A percentile compares a stretch with the other conserved stretches of the same genome.
Evolutionary conservation across 2,888 invertebrate species (phyloP).

Genomic region (Melanotus villosus): DNA sequence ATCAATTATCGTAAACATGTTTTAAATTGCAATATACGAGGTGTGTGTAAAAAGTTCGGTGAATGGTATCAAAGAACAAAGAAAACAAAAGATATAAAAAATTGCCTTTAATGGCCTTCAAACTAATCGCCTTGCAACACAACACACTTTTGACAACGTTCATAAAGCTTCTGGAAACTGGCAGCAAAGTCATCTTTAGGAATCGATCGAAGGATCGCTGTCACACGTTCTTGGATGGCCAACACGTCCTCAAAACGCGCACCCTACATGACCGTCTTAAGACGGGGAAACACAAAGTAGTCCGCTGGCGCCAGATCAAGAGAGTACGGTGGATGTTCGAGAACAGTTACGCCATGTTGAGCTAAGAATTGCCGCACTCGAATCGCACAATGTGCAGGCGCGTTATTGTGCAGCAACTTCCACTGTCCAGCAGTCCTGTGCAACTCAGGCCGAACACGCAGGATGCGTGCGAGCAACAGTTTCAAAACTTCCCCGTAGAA

Average conservation of each 20-base stretch:
- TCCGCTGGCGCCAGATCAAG: not conserved
- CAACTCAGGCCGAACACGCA: no score
- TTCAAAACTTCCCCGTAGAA: no score
- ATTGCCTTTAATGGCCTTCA: not conserved
- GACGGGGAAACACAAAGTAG: not conserved
- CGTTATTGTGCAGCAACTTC: not conserved
- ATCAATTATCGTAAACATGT: no score
- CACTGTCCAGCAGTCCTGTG: not conserved
- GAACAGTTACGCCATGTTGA: not conserved
- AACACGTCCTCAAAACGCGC: slow-evolving; percentile 1
- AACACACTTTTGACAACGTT: slow-evolving; percentile 2
- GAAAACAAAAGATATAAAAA: not conserved
- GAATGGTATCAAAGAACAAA: no score
- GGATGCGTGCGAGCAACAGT: no score
- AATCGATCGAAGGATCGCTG: not conserved
- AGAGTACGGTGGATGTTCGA: not conserved
- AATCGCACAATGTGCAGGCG: slow-evolving; percentile 5
- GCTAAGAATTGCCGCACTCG: slow-evolving; percentile 5
- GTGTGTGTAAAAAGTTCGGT: no score
- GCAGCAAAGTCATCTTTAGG: not conserved
- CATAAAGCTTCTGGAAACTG: not conserved
- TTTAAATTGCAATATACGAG: no score
- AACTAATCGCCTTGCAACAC: not conserved
- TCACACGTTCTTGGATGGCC: slow-evolving; percentile 1
- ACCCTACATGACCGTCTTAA: not conserved